Base-by-base conservation (phyloP, 2,888 invertebrate species). In the Temnothorax unifasciatus region DNA sequence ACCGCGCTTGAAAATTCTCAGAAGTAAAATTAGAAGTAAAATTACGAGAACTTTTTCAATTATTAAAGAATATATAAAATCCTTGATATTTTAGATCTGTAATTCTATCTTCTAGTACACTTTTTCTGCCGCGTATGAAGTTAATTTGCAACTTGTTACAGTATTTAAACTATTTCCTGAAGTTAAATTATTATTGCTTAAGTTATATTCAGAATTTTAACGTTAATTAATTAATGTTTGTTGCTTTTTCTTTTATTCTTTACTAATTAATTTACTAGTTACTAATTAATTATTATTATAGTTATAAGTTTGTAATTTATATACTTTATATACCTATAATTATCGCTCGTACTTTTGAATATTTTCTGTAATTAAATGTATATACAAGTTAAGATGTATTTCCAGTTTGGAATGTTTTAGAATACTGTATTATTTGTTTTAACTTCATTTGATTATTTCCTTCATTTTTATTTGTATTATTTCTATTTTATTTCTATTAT, bases 21-120 rank as follows among this genome's bases (percentile, higher is more conserved):
- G 29, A 3, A 68, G 69, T 69, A 44, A 77, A 57, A 77, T 44
- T 29, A 29, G 29, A 3, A 68, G 69, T 69, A 44, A 77, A 57
- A 77, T 44, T 29, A 29, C 38, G 11, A 11, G 25, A 68, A 29
- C n/a, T 77, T 68, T 21, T 13, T 77, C 69, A 54, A 77, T 77
- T 44, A 77, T 77, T 41, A 25, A 25, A 38, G 21, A 18, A 15
- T 11, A 29, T 44, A n/a, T 61, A 38, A 38, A 59, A 38, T 44
- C 11, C 11, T 15, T n/a, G 29, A 41, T 38, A 68, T 77, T 9
- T 44, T 38, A 69, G 11, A 57, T 18, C 21, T 15, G 15, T 6
- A 4, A n/a, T 38, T 34, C 4, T 34, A 21, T 54, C 6, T 44
- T 68, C 11, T 9, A 77, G 6, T 25, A 54, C 15, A 54, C 25